Evolutionary conservation across 2,113 vertebrate genomes (phyloP).

Genomic region (Lichenostomus cassidix): DNA sequence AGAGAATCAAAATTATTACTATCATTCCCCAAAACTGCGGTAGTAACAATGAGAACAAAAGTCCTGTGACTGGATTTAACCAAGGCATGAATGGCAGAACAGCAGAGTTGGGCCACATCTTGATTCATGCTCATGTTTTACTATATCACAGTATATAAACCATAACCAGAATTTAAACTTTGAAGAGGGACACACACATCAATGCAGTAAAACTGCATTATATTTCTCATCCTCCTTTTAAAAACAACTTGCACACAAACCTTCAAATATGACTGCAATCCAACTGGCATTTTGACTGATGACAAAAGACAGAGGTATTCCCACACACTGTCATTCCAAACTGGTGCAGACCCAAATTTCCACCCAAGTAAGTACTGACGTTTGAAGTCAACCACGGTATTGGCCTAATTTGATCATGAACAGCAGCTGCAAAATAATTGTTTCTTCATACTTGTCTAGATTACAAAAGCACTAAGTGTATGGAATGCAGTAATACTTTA

Average conservation of each 20-base stretch:
- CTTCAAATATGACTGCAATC: background rate
- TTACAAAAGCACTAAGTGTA: background rate
- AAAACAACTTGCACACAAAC: background rate
- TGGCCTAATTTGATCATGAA: background rate
- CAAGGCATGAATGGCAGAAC: background rate
- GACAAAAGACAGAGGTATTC: background rate
- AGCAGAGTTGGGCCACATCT: background rate
- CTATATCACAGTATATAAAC: background rate
- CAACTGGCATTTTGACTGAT: background rate
- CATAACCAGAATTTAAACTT: background rate
- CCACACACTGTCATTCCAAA: accelerated
- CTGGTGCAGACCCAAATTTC: background rate
- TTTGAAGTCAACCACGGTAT: background rate
- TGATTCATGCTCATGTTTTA: background rate
- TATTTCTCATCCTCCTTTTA: background rate
- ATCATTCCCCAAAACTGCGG: background rate
- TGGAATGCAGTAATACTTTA: accelerated
- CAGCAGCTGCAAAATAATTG: background rate
- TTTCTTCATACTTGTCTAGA: background rate
- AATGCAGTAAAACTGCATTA: accelerated
- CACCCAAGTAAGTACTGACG: background rate
- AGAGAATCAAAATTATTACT: background rate
- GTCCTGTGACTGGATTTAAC: background rate
- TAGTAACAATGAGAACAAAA: background rate
- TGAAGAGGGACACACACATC: background rate